phyloP scores from a whole-genome alignment of 2,113 vertebrate genomes.

The Chlorocebus sabaeus region DNA sequence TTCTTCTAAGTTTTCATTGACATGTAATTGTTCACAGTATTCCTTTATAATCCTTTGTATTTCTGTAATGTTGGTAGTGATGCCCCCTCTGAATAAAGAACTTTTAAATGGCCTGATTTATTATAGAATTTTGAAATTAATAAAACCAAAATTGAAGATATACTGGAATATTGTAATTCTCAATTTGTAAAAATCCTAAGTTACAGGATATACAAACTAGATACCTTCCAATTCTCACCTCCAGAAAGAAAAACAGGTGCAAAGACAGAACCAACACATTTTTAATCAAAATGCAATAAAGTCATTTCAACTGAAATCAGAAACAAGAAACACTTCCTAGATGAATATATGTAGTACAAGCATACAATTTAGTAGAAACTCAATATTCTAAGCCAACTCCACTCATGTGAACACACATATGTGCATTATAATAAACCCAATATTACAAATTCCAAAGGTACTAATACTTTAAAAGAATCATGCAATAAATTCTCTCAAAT shows the following conservation, averaged over 20 bases:
- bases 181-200: not conserved
- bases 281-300: not conserved
- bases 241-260: not conserved
- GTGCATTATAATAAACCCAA: not conserved
- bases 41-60: not conserved
- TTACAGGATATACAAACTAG: not conserved
- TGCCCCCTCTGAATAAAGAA: not conserved
- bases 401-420: not conserved
- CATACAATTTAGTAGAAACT: not conserved
- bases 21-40: not conserved
- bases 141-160: slow-evolving; percentile 24
- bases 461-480: not conserved
- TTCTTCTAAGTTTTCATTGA: not conserved
- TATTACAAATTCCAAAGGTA: not conserved
- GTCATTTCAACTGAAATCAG: slow-evolving; percentile 14
- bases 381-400: not conserved
- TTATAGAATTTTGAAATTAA: not conserved
- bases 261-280: not conserved
- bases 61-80: not conserved
- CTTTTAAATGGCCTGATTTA: not conserved
- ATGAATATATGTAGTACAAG: not conserved
- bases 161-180: not conserved
- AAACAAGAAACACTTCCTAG: not conserved
- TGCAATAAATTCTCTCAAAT: not conserved
- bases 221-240: not conserved